A percentile compares a stretch with the other conserved stretches of the same genome.
These are phyloP conservation scores for Marmota monax DNA, from an alignment of 2,113 vertebrate genomes.

Conservation along the genomic window DNA sequence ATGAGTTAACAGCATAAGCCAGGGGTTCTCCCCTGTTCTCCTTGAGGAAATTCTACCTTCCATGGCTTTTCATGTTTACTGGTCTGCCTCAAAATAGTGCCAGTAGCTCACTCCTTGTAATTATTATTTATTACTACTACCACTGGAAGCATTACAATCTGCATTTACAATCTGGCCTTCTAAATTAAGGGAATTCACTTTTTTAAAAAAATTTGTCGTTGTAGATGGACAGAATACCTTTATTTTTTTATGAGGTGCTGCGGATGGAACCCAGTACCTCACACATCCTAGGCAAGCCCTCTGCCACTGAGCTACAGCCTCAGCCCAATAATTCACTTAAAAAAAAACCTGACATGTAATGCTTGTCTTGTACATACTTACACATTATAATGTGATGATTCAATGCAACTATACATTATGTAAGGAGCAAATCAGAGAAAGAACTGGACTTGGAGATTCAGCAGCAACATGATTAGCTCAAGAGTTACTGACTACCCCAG, in stretches of 20 bases:
- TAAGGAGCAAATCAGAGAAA: neutral
- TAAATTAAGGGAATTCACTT: neutral
- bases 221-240: too few relatives aligned
- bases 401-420: too few relatives aligned
- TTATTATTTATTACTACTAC: neutral
- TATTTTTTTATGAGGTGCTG: too few relatives aligned
- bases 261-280: too few relatives aligned
- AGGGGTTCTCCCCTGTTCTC: neutral
- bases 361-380: neutral
- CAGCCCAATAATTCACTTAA: neutral
- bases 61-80: neutral
- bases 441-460: neutral
- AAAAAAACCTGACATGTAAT: neutral
- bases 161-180: neutral
- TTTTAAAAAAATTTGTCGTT: neutral
- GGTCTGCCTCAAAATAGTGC: neutral
- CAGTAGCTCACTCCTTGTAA: neutral
- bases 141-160: neutral
- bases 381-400: neutral
- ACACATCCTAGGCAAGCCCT: too few relatives aligned
- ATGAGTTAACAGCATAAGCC: neutral
- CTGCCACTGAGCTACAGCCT: too few relatives aligned
- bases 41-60: conserved; percentile 17
- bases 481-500: neutral
- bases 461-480: neutral